These are phyloP conservation scores for Xyliphius kryptos DNA, from an alignment of 2,113 vertebrate genomes.

Conservation along the genomic window DNA sequence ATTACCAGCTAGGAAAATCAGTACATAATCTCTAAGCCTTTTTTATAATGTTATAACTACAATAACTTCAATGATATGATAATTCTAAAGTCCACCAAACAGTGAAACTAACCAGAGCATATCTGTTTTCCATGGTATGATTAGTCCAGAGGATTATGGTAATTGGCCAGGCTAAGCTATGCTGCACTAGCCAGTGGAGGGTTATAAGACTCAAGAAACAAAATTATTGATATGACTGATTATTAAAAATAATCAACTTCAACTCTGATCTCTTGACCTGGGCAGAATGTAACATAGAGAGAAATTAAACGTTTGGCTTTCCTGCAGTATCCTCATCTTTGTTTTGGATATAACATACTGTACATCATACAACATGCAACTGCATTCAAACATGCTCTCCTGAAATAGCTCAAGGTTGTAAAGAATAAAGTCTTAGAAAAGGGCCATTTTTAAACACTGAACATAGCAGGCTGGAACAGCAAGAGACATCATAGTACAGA, in stretches of 20 bases:
- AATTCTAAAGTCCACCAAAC: no score
- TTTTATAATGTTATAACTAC: no score
- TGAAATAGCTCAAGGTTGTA: constrained; percentile 40
- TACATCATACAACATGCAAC: constrained; percentile 54
- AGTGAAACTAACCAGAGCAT: no score
- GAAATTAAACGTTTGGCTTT: constrained; percentile 32
- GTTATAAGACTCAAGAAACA: no score
- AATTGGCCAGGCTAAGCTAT: no score
- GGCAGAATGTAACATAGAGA: constrained; percentile 27
- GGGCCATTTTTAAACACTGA: constrained; percentile 24
- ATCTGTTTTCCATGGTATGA: no score
- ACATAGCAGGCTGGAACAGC: constrained; percentile 29
- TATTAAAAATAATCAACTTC: constrained; percentile 29
- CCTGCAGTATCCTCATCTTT: constrained; percentile 31
- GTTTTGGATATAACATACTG: constrained; percentile 24
- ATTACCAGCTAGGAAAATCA: no score
- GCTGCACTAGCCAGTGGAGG: no score
- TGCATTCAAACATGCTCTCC: constrained; percentile 58
- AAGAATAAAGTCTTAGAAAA: constrained; percentile 23
- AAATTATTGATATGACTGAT: constrained; percentile 6
- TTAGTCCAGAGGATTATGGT: no score
- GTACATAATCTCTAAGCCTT: no score
- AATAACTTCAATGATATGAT: no score
- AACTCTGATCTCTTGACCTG: constrained; percentile 24
- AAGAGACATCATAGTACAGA: background rate